These are phyloP conservation scores for Grus americana DNA, from an alignment of 2,113 vertebrate genomes.

Conservation along the genomic window DNA sequence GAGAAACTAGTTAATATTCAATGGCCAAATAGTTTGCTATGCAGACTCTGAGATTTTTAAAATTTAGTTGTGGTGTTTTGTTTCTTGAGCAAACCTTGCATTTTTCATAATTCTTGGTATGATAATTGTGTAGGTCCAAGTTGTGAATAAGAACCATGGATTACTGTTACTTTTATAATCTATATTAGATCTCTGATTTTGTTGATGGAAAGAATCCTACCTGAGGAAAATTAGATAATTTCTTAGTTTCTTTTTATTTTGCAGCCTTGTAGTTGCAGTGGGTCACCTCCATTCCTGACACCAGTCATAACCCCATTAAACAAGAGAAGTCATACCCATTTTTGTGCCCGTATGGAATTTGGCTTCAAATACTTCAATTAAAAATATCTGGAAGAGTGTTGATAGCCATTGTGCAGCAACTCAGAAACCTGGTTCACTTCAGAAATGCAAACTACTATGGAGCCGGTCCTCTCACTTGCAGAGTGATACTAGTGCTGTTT, in stretches of 20 bases:
- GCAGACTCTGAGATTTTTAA: not conserved
- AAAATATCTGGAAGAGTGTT: not conserved
- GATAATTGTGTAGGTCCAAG: not conserved
- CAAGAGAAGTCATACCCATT: not conserved
- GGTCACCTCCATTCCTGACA: not conserved
- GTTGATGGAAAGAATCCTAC: not conserved
- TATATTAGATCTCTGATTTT: not conserved
- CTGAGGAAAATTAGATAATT: not conserved
- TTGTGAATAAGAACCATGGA: not conserved
- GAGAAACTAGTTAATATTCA: not conserved
- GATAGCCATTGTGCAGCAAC: not conserved
- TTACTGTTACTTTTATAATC: constrained; percentile 1
- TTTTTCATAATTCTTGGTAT: not conserved
- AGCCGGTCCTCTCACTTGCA: not conserved
- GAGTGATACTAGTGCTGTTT: not conserved
- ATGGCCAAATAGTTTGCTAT: not conserved
- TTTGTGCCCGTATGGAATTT: not conserved
- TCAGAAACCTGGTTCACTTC: not conserved
- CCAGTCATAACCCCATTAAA: not conserved
- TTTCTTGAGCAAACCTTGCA: not conserved
- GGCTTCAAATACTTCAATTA: not conserved
- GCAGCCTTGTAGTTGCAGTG: not conserved
- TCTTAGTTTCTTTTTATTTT: not conserved
- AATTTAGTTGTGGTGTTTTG: not conserved
- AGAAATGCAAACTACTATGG: not conserved